Conservation (phyloP, 2,113 vertebrate genomes). For the Rutilus rutilus region DNA sequence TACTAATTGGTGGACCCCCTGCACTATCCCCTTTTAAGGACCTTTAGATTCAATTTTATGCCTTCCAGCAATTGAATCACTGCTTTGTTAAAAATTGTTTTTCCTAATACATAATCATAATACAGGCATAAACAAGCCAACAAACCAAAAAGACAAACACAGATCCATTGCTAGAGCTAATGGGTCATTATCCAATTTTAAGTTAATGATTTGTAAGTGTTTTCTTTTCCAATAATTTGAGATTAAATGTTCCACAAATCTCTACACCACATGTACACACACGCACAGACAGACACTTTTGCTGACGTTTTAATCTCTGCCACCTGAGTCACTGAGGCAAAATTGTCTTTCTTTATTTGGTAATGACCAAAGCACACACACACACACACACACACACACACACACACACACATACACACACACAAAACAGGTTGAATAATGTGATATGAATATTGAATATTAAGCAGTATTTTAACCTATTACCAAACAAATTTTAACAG, state of each 20-base stretch:
- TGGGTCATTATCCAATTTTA: background rate
- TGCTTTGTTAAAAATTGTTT: background rate
- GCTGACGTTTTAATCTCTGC: background rate
- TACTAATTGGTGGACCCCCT: background rate
- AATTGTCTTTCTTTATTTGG: background rate
- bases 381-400: no score
- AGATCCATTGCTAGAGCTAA: background rate
- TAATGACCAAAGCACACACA: background rate
- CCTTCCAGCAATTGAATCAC: background rate
- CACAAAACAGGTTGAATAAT: no score
- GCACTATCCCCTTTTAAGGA: background rate
- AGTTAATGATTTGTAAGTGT: conserved; percentile 34
- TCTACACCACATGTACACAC: background rate
- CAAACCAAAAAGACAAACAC: background rate
- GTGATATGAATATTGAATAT: no score
- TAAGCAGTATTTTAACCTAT: background rate
- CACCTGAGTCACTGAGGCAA: background rate
- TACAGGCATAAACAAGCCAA: background rate
- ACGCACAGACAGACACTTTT: background rate
- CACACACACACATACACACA: no score
- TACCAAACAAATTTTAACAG: background rate
- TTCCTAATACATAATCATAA: background rate
- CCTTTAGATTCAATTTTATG: background rate
- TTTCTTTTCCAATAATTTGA: background rate
- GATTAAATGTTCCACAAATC: conserved; percentile 5